phyloP scores from a whole-genome alignment of 2,888 invertebrate species.

The Aleiodes leptofemur region DNA sequence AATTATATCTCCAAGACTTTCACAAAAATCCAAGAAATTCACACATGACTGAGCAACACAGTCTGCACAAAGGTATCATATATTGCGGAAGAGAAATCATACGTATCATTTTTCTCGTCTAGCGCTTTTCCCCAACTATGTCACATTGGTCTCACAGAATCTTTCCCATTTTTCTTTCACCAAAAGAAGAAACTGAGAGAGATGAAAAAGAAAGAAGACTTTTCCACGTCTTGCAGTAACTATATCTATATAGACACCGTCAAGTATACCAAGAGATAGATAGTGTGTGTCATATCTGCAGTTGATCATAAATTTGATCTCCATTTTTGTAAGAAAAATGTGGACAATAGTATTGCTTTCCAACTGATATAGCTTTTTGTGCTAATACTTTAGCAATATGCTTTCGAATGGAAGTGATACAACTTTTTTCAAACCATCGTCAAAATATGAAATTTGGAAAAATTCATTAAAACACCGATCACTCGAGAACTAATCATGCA shows the following conservation, averaged over 20 bases:
- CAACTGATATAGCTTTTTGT: too few relatives aligned
- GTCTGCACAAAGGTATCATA: background rate
- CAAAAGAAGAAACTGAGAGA: background rate
- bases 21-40: slow-evolving; percentile 16
- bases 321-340: background rate
- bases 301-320: slow-evolving; percentile 15
- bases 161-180: slow-evolving; percentile 13
- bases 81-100: background rate
- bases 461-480: too few relatives aligned
- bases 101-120: slow-evolving; percentile 19
- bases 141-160: slow-evolving; percentile 10
- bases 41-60: slow-evolving; percentile 1
- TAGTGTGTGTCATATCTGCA: slow-evolving; percentile 1
- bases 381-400: too few relatives aligned
- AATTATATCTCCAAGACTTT: slow-evolving; percentile 17
- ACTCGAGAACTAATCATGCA: too few relatives aligned
- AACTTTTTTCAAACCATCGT: too few relatives aligned
- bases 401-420: too few relatives aligned
- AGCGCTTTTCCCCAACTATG: background rate
- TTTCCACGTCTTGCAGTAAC: slow-evolving; percentile 4
- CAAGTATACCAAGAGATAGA: background rate
- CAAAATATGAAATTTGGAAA: too few relatives aligned
- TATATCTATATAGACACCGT: background rate
- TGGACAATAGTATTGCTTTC: too few relatives aligned
- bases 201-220: background rate